Conservation (phyloP, 2,113 vertebrate species). For the Acrocephalus kingi region DNA sequence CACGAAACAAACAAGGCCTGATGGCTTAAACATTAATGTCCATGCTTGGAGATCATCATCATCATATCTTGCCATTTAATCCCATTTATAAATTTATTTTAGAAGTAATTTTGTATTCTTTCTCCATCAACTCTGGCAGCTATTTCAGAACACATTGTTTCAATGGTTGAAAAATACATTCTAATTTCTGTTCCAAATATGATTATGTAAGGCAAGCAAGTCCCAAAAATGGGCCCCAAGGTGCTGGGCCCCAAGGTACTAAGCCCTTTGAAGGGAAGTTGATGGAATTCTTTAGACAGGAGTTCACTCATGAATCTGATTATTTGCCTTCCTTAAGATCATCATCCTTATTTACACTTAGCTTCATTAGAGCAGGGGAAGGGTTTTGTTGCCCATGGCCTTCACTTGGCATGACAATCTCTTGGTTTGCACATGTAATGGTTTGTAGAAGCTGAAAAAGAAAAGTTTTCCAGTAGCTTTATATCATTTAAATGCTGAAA, state of each 20-base stretch:
- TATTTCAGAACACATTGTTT: neutral
- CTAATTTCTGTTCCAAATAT: neutral
- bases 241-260: too few relatives aligned
- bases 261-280: neutral
- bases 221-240: neutral
- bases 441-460: neutral
- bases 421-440: rapidly evolving
- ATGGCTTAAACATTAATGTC: neutral
- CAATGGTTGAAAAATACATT: neutral
- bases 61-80: neutral
- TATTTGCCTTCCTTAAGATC: neutral
- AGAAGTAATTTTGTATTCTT: neutral
- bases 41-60: neutral
- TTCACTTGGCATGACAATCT: neutral
- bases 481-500: neutral
- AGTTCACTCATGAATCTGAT: neutral
- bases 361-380: neutral
- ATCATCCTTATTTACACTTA: neutral
- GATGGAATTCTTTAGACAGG: neutral
- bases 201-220: neutral
- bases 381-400: neutral
- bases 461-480: neutral
- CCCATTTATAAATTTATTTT: neutral
- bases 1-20: neutral
- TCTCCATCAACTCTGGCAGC: neutral